Evolutionary conservation across 2,113 vertebrate species (phyloP), one percentile per base, ranked within the genome.

Genomic region (Otocyon megalotis): DNA sequence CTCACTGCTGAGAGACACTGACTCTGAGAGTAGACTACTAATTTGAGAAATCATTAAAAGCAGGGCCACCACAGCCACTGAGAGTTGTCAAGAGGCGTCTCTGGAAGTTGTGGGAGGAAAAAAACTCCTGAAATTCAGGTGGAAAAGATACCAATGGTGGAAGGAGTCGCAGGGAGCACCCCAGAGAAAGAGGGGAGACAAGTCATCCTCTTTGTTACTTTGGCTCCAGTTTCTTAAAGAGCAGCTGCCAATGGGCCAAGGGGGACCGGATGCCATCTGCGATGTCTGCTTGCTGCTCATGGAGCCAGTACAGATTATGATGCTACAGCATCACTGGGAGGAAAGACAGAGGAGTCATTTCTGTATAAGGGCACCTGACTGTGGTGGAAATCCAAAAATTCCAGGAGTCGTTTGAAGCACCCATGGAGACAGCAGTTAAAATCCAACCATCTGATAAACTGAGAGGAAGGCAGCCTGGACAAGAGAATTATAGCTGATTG

Each of bases 21-120:
- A 83, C 11, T 72, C 65, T 22, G 48, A 93, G 48, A 76, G 30
- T 1, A 58, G 43, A 67, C 63, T 63, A 43, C 48, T 89, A 50
- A 81, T 81, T 37, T 88, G 84, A 81, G 67, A 92, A 89, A 76
- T 65, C 56, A 8, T 43, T 69, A 30, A 84, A 93, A 88, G n/a
- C 74, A 79, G 53, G 12, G 37, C 54, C 37, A 17, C 32, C 50
- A 1, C 32, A 28, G 35, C 17, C 82, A 58, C 8, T 19, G 50
- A 37, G 24, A 67, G 72, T 37, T 32, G 16, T 69, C 30, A 30
- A 72, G 53, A 85, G 13, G 4, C 3, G 76, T 24, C 60, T 82
- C 50, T 79, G 54, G 20, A 94, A 96, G 74, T 2, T 65, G 35
- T 35, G 10, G 58, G 20, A 53, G 65, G 24, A 82, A 71, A 82